Percentiles rank a stretch among this genome's conserved stretches.
These are phyloP conservation scores for Myiozetetes cayanensis DNA, from an alignment of 2,113 vertebrate genomes.

Conservation along the genomic window DNA sequence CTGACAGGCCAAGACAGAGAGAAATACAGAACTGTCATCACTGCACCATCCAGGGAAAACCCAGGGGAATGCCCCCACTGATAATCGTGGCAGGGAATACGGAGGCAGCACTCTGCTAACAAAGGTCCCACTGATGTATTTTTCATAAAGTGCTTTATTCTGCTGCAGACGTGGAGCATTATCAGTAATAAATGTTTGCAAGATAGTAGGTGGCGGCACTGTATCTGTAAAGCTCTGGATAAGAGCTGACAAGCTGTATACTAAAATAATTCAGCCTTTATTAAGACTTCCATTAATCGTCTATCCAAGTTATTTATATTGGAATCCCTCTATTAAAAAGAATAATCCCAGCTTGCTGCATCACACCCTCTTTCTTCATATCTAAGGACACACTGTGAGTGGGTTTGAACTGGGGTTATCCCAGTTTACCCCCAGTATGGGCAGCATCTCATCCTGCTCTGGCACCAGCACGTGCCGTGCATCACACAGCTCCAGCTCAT, in stretches of 20 bases:
- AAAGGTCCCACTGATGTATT: background rate
- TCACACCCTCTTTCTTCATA: background rate
- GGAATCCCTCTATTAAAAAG: background rate
- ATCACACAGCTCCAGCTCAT: fast-evolving
- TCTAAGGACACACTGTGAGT: background rate
- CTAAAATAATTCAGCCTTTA: background rate
- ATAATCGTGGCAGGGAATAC: background rate
- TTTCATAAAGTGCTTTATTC: background rate
- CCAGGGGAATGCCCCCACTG: background rate
- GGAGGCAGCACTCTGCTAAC: background rate
- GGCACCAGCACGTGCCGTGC: fast-evolving
- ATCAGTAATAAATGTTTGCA: background rate
- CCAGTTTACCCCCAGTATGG: background rate
- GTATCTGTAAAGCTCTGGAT: background rate
- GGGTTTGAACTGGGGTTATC: background rate
- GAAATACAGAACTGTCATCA: background rate
- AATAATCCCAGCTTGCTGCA: background rate
- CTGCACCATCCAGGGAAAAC: background rate
- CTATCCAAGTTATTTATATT: background rate
- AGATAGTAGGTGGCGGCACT: background rate
- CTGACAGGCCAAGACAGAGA: background rate
- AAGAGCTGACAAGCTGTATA: background rate
- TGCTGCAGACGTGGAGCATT: background rate
- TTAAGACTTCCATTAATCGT: background rate
- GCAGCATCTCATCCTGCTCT: background rate